A percentile compares a stretch with the other conserved stretches of the same genome.
phyloP scores from a whole-genome alignment of 1,140 invertebrate genomes.

The Mycetomoellerius zeteki region DNA sequence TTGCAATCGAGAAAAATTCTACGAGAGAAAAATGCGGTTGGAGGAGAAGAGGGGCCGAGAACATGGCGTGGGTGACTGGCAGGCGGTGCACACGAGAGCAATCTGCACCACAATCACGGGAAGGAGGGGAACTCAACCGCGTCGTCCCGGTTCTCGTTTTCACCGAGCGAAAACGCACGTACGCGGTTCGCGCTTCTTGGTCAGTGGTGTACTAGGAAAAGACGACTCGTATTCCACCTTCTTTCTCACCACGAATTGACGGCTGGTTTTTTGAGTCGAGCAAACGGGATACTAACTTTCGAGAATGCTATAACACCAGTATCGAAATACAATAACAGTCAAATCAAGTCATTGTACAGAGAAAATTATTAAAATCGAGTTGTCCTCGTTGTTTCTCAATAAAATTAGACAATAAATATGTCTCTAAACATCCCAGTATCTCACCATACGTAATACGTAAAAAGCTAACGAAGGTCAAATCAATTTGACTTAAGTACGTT shows the following conservation, averaged over 20 bases:
- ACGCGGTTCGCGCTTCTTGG: conserved; percentile 60
- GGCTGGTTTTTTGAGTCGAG: not conserved
- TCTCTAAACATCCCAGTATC: not conserved
- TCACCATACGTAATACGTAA: no score
- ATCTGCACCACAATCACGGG: conserved; percentile 53
- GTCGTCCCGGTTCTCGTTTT: conserved; percentile 49
- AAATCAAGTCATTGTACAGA: not conserved
- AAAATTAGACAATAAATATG: not conserved
- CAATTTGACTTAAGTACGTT: not conserved
- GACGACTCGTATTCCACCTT: conserved; percentile 30
- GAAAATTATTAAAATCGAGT: not conserved
- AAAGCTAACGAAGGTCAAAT: not conserved
- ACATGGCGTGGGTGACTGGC: conserved; percentile 53
- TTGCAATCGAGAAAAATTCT: conserved; percentile 56
- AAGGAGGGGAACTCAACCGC: not conserved
- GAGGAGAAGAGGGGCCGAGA: conserved; percentile 12
- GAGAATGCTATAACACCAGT: not conserved
- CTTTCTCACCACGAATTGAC: conserved; percentile 28
- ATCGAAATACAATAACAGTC: not conserved
- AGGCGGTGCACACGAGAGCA: conserved; percentile 51
- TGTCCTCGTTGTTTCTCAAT: not conserved
- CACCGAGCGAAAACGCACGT: conserved; percentile 47
- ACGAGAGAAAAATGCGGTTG: conserved; percentile 55
- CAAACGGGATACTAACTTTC: not conserved
- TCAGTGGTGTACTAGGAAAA: conserved; percentile 38